Evolutionary conservation across 2,888 invertebrate species (phyloP), one percentile per base, ranked within the genome.

Genomic region (Omphaloscelis lunosa): DNA sequence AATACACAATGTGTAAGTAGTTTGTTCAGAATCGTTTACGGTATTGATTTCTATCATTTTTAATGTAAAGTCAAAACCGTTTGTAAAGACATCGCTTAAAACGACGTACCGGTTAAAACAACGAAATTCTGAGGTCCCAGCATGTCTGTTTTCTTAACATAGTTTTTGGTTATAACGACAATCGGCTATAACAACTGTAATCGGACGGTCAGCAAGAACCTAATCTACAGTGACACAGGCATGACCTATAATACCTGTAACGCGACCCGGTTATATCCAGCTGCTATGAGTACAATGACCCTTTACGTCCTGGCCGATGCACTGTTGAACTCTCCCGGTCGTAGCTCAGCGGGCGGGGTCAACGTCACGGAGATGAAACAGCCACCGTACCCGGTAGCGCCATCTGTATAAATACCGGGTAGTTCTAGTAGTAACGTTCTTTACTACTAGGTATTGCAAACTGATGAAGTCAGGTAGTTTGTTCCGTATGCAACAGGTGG

Each of bases 401-500:
- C 78, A 76, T 78, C 78, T 78, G 23, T 82, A 12, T 1, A 15
- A 34, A 15, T 0, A 0, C 8, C 17, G 3, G 15, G 1, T 2
- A 0, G 11, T 45, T 39, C n/a, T 81, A 62, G 75, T 73, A 20
- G 17, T 15, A 74, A 39, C 17, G 20, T 76, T 4, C 41, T 9
- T 41, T 39, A 78, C 23, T 58, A 51, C 41, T 41, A 34, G 58
- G n/a, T 20, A 17, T n/a, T 34, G 17, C 15, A 5, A 59, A 53
- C 34, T 12, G 4, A 41, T 80, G 61, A 62, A 62, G 56, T 63
- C 39, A 29, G 41, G 63, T 65, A 65, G 59, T 66, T 56, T 23
- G 12, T 4, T 20, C n/a, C 2, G 9, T 2, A 20, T 53, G 53
- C 45, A 48, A 70, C 45, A 70, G 80, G 56, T 80, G 84, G 84